Conservation (phyloP, 2,888 invertebrate species). For the Brassicogethes aeneus region DNA sequence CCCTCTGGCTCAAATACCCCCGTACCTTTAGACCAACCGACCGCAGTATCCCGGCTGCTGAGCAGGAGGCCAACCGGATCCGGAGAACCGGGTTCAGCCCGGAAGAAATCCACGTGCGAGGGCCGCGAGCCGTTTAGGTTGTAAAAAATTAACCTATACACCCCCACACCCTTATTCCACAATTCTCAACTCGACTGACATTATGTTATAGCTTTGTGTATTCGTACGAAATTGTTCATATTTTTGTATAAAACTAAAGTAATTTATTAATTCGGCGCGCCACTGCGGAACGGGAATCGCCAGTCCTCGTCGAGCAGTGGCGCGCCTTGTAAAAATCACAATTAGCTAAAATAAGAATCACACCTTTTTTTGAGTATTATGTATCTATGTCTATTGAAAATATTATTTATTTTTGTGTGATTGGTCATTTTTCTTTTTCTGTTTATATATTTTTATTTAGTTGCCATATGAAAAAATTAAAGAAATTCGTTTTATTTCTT, state of each 20-base stretch:
- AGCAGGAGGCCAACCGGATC: conserved; percentile 62
- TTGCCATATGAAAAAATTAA: conserved; percentile 29
- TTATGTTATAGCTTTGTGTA: conserved; percentile 27
- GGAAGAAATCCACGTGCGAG: conserved; percentile 19
- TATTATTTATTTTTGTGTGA: conserved; percentile 8
- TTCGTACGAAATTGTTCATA: conserved; percentile 33
- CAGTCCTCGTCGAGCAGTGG: conserved; percentile 21
- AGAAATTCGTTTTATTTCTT: conserved; percentile 24
- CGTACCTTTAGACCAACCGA: conserved; percentile 54
- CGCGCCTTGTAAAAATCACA: background rate
- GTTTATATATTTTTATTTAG: conserved; percentile 20
- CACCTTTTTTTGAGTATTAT: conserved; percentile 2
- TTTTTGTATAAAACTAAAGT: conserved; percentile 34
- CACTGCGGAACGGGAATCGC: conserved; percentile 21
- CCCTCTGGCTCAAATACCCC: conserved; percentile 70
- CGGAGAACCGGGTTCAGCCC: conserved; percentile 49
- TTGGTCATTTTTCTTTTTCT: conserved; percentile 9
- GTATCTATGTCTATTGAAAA: too few species aligned
- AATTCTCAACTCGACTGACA: conserved; percentile 36
- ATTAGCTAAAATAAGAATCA: background rate
- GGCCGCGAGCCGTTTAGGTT: conserved; percentile 67
- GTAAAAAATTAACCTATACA: conserved; percentile 38
- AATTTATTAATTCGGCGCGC: conserved; percentile 19
- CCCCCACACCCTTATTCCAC: conserved; percentile 30
- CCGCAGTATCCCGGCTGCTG: conserved; percentile 53